Conservation (phyloP, 1,140 invertebrate genomes). For the Apis dorsata region DNA sequence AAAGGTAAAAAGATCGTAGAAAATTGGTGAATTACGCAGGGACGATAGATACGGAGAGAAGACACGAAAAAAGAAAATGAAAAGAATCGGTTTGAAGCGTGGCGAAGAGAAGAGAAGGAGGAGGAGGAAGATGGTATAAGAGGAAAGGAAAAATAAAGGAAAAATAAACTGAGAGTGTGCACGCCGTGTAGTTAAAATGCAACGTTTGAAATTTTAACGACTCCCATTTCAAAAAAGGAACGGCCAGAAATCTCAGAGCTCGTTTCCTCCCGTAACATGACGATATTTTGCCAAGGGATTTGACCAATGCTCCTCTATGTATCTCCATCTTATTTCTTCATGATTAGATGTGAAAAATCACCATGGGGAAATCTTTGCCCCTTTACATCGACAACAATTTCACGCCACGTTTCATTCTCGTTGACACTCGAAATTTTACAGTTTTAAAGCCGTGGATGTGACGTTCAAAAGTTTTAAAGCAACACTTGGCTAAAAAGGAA, state of each 20-base stretch:
- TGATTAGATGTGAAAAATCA: conserved; percentile 22
- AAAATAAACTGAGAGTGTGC: not conserved
- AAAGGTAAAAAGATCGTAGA: not conserved
- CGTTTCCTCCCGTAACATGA: not conserved
- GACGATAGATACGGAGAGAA: not conserved
- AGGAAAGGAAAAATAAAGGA: not conserved
- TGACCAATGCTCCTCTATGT: not conserved
- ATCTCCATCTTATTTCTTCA: not conserved
- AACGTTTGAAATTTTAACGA: conserved; percentile 35
- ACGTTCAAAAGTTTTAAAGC: not conserved
- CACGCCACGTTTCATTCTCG: not conserved
- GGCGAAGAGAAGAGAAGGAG: no score
- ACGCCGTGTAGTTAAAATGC: not conserved
- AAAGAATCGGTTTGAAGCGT: not conserved
- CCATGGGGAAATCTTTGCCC: conserved; percentile 19
- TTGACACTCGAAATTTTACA: not conserved
- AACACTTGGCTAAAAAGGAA: not conserved
- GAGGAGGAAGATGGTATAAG: not conserved
- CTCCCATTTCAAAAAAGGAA: not conserved
- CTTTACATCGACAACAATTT: conserved; percentile 3
- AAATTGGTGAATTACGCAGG: not conserved
- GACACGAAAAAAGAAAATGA: no score
- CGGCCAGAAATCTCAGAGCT: not conserved
- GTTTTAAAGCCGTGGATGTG: not conserved
- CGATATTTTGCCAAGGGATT: not conserved